These are phyloP conservation scores for Antheraea pernyi DNA, from an alignment of 1,140 invertebrate species.

Conservation along the genomic window DNA sequence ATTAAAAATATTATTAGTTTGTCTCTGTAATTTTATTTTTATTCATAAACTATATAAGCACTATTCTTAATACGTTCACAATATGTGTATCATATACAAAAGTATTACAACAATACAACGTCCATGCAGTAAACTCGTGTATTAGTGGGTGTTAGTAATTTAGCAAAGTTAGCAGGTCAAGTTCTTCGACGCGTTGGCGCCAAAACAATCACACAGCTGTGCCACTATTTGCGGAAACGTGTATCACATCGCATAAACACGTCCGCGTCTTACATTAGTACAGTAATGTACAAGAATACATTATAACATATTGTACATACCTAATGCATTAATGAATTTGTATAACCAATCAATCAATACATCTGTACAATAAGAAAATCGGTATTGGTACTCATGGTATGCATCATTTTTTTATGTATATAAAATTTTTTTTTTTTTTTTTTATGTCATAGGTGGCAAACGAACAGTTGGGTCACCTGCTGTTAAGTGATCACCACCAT, in stretches of 20 bases:
- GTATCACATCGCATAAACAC: slow-evolving; percentile 32
- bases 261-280: slow-evolving; percentile 16
- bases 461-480: too few relatives aligned
- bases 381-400: neutral
- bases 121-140: neutral
- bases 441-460: too few relatives aligned
- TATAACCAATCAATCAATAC: neutral
- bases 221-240: slow-evolving; percentile 49
- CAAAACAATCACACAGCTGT: slow-evolving; percentile 44
- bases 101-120: neutral
- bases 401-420: neutral
- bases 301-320: slow-evolving; percentile 6
- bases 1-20: too few relatives aligned
- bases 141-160: slow-evolving; percentile 7
- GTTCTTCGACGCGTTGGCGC: slow-evolving; percentile 35
- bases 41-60: too few relatives aligned
- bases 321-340: neutral
- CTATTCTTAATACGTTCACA: too few relatives aligned
- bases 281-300: neutral
- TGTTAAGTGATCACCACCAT: too few relatives aligned
- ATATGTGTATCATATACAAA: neutral
- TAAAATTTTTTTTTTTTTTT: too few relatives aligned
- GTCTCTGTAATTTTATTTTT: too few relatives aligned
- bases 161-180: slow-evolving; percentile 35
- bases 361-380: too few relatives aligned